Conservation (phyloP, 2,888 invertebrate genomes). For the Lycophotia porphyrea region DNA sequence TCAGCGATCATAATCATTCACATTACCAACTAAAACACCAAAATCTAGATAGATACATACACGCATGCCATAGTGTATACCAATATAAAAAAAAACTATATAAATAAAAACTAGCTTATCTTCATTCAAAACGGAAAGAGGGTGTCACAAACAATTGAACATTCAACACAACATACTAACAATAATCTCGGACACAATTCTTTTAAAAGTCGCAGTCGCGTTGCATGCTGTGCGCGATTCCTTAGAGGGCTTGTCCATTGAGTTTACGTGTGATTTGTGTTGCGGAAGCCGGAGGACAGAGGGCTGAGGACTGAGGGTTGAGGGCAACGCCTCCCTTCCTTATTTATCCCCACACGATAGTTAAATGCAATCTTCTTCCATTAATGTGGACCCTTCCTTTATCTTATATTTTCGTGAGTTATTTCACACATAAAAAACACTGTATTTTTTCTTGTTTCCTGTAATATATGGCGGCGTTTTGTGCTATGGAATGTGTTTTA, state of each 20-base stretch:
- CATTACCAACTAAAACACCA: background rate
- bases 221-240: slow-evolving; percentile 48
- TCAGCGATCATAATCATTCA: background rate
- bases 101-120: slow-evolving; percentile 4
- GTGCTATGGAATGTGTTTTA: background rate
- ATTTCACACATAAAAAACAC: slow-evolving; percentile 47
- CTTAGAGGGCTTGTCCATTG: slow-evolving; percentile 54
- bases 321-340: slow-evolving; percentile 53
- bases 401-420: slow-evolving; percentile 60
- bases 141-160: slow-evolving; percentile 34
- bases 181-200: slow-evolving; percentile 30
- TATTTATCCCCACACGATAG: slow-evolving; percentile 61
- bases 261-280: slow-evolving; percentile 66
- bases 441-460: slow-evolving; percentile 28
- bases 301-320: slow-evolving; percentile 39
- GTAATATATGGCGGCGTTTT: slow-evolving; percentile 23
- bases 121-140: slow-evolving; percentile 24
- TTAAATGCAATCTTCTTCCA: slow-evolving; percentile 62
- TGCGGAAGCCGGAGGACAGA: slow-evolving; percentile 45
- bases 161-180: slow-evolving; percentile 13
- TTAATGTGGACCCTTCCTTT: slow-evolving; percentile 56
- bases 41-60: background rate
- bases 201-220: slow-evolving; percentile 32
- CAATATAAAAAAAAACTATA: background rate
- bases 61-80: no score